Evolutionary conservation across 2,113 vertebrate genomes (phyloP).

Genomic region (Tychaedon coryphoeus): DNA sequence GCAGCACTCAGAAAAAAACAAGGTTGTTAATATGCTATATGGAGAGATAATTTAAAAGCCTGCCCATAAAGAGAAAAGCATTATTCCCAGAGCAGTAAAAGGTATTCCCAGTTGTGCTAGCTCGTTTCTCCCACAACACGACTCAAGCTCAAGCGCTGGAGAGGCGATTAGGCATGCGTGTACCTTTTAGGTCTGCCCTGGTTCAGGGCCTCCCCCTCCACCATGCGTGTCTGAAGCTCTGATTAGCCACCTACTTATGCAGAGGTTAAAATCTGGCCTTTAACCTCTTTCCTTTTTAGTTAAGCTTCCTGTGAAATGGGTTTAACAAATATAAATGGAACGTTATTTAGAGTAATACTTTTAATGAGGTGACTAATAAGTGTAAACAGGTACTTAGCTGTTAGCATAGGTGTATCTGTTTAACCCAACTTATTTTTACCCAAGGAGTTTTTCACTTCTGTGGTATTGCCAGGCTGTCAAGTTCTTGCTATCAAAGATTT

Average conservation of each 20-base stretch:
- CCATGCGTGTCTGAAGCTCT: neutral
- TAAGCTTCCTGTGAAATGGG: constrained; percentile 49
- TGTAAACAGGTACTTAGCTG: constrained; percentile 26
- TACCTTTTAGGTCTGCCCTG: neutral
- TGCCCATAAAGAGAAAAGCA: constrained; percentile 26
- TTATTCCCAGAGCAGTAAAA: constrained; percentile 26
- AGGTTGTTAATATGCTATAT: constrained; percentile 50
- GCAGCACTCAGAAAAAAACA: constrained; percentile 25
- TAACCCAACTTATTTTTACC: constrained; percentile 10
- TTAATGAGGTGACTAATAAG: constrained; percentile 17
- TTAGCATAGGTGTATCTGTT: constrained; percentile 22
- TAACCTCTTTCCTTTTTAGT: constrained; percentile 54
- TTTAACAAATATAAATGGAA: constrained; percentile 34
- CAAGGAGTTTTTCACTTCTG: constrained; percentile 41
- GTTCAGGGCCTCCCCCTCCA: neutral
- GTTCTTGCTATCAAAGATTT: constrained; percentile 21
- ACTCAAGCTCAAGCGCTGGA: neutral
- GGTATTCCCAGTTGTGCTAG: neutral
- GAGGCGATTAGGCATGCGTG: neutral
- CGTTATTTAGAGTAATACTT: constrained; percentile 40
- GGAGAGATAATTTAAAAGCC: constrained; percentile 53
- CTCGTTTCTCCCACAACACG: neutral
- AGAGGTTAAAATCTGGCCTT: constrained; percentile 51
- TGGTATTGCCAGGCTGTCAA: neutral
- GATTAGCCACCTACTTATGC: constrained; percentile 54